Conservation (phyloP, 1,140 invertebrate species). For the Polypedilum pembai region DNA sequence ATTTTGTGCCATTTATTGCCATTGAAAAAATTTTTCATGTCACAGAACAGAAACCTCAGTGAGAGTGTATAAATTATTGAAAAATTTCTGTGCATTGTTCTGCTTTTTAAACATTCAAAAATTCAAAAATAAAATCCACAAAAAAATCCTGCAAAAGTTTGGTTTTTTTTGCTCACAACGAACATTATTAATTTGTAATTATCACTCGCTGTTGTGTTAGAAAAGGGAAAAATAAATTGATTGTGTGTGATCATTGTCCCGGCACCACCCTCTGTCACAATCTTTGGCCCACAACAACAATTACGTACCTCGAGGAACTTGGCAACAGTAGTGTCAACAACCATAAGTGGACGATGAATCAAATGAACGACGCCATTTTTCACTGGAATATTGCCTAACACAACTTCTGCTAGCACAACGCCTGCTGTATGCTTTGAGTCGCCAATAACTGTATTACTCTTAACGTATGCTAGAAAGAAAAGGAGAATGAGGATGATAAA, state of each 20-base stretch:
- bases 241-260: no score
- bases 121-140: not conserved
- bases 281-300: not conserved
- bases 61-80: not conserved
- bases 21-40: not conserved
- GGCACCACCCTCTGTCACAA: no score
- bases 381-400: constrained; percentile 86
- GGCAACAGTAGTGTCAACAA: constrained; percentile 74
- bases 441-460: constrained; percentile 75
- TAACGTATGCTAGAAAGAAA: constrained; percentile 64
- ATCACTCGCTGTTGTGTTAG: no score
- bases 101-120: not conserved
- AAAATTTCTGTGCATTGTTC: not conserved
- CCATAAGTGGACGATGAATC: constrained; percentile 81
- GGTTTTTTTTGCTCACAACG: no score
- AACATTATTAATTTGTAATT: no score
- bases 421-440: constrained; percentile 67
- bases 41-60: not conserved
- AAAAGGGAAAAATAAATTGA: no score
- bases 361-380: constrained; percentile 87
- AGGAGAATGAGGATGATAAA: constrained; percentile 27
- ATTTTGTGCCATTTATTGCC: no score
- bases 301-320: constrained; percentile 75
- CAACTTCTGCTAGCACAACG: constrained; percentile 76
- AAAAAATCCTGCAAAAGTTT: no score